Evolutionary conservation across 2,888 invertebrate species (phyloP), one percentile per base, ranked within the genome.

Genomic region (Neria commutata): DNA sequence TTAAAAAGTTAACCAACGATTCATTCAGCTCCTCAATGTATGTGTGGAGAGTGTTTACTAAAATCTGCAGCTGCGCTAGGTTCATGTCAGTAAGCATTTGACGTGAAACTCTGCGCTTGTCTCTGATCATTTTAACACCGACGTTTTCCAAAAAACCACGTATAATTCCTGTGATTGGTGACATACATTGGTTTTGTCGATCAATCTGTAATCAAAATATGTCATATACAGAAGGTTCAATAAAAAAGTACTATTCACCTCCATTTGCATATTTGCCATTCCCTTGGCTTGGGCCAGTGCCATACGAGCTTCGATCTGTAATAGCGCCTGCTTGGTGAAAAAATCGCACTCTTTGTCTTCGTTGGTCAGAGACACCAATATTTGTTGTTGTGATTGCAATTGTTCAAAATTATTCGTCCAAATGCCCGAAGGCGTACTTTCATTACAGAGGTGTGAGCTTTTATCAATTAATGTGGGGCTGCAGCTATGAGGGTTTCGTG

Each of bases 1-100:
- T 89, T 71, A 98, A 84, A 79, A 93, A 87, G 80, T 91, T 89
- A 57, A 98, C 96, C 69, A 98, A 84, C 58, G 90, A 88, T 80
- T 95, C 94, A 83, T 98, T 98, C 67, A 97, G 84, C 50, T 87
- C 89, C 84, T 96, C 95, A 76, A 97, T 96, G 84, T 95, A 92
- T 57, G 93, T 91, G 83, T 95, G 95, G 61, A 97, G 84, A 83
- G 95, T 95, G 81, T 97, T 96, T 62, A 95, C 95, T 71, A 97
- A 91, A 63, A 96, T 93, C 86, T 96, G 92, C 1, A 82, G 83
- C 83, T 96, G 95, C 34, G 95, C 92, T 61, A 96, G 89, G 81
- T 95, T 96, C 90, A 97, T 93, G 78, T 94, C 94, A 23, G 93
- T 92, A 70, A 96, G 86, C 70, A 94, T 87, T 76, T 92, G 92